Conservation (phyloP, 2,113 vertebrate genomes). For the Silurus glanis region DNA sequence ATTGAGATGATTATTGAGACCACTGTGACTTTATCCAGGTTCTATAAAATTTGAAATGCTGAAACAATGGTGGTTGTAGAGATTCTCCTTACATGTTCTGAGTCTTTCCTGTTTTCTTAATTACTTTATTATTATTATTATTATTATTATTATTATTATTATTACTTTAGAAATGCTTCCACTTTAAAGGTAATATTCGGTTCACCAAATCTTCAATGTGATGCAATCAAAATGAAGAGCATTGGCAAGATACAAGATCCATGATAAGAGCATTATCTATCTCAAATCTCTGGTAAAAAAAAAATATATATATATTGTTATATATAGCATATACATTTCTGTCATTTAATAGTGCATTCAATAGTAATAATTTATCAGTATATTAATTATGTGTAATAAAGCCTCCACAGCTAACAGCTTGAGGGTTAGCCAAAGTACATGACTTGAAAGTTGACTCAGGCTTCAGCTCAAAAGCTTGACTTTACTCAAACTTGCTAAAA, state of each 20-base stretch:
- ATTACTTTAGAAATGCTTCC: background rate
- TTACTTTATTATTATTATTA: no score
- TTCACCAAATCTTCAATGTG: background rate
- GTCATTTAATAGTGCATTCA: background rate
- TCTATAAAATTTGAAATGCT: no score
- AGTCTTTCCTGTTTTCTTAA: background rate
- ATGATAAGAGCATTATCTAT: background rate
- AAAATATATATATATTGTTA: background rate
- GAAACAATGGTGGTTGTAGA: no score
- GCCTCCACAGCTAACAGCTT: background rate
- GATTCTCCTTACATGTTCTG: no score
- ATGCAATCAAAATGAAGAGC: background rate
- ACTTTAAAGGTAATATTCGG: background rate
- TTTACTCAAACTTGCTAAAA: background rate
- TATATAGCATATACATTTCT: background rate
- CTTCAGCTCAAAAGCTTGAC: background rate
- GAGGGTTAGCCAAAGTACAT: background rate
- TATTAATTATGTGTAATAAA: background rate
- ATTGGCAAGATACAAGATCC: background rate
- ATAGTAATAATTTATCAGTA: background rate
- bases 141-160: no score
- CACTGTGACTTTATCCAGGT: no score
- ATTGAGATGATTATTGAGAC: background rate
- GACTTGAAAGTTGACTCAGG: background rate
- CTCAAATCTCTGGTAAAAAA: background rate